phyloP scores from a whole-genome alignment of 2,888 invertebrate species.

The Furcula furcula region DNA sequence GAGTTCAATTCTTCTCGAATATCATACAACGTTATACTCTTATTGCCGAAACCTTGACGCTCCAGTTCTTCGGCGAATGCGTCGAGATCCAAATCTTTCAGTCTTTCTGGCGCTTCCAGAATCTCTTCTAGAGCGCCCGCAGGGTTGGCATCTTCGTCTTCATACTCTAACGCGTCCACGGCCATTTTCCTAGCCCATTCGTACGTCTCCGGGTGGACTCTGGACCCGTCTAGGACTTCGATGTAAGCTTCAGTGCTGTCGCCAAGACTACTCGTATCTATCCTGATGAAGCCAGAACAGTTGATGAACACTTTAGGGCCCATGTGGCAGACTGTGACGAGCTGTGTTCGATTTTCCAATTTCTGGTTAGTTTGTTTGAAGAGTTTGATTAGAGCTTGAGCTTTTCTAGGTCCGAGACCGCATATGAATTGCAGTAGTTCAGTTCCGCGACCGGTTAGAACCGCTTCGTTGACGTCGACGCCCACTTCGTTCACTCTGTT shows the following conservation, averaged over 20 bases:
- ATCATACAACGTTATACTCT: constrained; percentile 97
- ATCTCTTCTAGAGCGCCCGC: constrained; percentile 99
- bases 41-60: constrained; percentile 93
- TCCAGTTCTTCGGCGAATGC: constrained; percentile 99
- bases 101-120: constrained; percentile 94
- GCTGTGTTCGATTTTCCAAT: constrained; percentile 95
- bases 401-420: constrained; percentile 97
- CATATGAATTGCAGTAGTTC: constrained; percentile 98
- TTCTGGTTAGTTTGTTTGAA: constrained; percentile 95
- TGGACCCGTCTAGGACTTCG: constrained; percentile 97
- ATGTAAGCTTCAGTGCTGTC: constrained; percentile 97
- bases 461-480: constrained; percentile 96
- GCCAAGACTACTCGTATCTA: constrained; percentile 97
- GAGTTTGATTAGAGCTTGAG: constrained; percentile 91
- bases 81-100: constrained; percentile 98
- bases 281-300: constrained; percentile 99
- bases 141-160: constrained; percentile 97
- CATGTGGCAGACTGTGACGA: constrained; percentile 98
- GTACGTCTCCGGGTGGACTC: constrained; percentile 99
- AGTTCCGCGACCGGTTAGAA: constrained; percentile 93
- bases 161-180: constrained; percentile 98
- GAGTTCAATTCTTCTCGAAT: constrained; percentile 97
- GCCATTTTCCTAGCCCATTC: constrained; percentile 99
- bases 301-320: constrained; percentile 99
- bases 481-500: constrained; percentile 99